Percentiles rank a stretch among this genome's conserved stretches.
Conservation (phyloP, 2,113 vertebrate species). For the Callospermophilus lateralis region DNA sequence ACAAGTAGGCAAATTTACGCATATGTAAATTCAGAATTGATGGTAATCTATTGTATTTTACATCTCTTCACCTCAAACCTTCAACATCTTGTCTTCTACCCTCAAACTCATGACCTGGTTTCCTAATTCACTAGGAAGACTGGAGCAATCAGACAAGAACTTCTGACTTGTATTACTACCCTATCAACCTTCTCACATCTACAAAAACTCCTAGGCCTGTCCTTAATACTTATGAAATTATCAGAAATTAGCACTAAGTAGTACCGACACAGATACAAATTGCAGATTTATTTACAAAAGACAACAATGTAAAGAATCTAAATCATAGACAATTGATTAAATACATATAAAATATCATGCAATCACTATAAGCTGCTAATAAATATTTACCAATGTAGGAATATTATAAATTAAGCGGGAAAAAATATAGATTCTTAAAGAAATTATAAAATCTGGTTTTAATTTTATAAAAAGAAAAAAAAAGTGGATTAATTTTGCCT, state of each 20-base stretch:
- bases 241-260: not conserved
- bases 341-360: not conserved
- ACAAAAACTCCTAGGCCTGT: not conserved
- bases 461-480: not conserved
- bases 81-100: not conserved
- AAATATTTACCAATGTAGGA: not conserved
- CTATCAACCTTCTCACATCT: not conserved
- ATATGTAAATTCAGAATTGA: not conserved
- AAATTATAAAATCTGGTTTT: not conserved
- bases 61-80: not conserved
- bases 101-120: not conserved
- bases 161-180: not conserved
- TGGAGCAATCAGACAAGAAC: not conserved
- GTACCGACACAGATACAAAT: not conserved
- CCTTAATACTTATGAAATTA: constrained; percentile 13
- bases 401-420: not conserved
- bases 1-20: not conserved
- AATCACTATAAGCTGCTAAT: not conserved
- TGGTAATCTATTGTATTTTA: not conserved
- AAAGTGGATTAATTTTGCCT: not conserved
- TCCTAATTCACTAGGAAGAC: not conserved
- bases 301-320: not conserved
- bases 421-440: not conserved
- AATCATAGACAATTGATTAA: not conserved
- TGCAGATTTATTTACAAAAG: not conserved